Percentiles rank a stretch among this genome's conserved stretches.
Evolutionary conservation across 2,888 invertebrate species (phyloP).

Genomic region (Ophion ellenae): DNA sequence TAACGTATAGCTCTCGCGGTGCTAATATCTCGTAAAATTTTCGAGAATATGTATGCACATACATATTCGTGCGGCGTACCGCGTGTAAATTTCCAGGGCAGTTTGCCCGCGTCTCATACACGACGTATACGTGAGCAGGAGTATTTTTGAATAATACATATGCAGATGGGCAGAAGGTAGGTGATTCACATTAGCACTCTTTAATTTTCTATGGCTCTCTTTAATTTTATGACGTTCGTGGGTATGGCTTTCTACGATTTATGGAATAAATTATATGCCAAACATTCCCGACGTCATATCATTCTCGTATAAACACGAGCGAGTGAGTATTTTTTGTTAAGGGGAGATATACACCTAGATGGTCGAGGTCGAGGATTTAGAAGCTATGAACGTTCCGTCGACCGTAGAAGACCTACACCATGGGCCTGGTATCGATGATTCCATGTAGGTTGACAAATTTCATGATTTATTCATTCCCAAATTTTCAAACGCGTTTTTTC

Average conservation of each 20-base stretch:
- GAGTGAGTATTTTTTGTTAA: too few relatives aligned
- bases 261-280: conserved; percentile 50
- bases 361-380: too few relatives aligned
- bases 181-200: conserved; percentile 47
- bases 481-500: too few relatives aligned
- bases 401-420: too few relatives aligned
- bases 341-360: too few relatives aligned
- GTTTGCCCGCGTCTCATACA: conserved; percentile 13
- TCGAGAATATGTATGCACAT: conserved; percentile 29
- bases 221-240: conserved; percentile 25
- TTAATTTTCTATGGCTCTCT: conserved; percentile 44
- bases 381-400: too few relatives aligned
- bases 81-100: conserved; percentile 41
- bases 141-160: conserved; percentile 48
- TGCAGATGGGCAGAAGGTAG: conserved; percentile 34
- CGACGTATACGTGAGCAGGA: conserved; percentile 3
- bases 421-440: too few relatives aligned
- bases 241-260: conserved; percentile 20
- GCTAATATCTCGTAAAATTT: conserved; percentile 30
- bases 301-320: not conserved
- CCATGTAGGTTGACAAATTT: too few relatives aligned
- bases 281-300: not conserved
- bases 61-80: conserved; percentile 23
- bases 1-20: conserved; percentile 3
- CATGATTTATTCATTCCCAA: too few relatives aligned